Conservation (phyloP, 2,797 vertebrate genomes). For the Helarctos malayanus region DNA sequence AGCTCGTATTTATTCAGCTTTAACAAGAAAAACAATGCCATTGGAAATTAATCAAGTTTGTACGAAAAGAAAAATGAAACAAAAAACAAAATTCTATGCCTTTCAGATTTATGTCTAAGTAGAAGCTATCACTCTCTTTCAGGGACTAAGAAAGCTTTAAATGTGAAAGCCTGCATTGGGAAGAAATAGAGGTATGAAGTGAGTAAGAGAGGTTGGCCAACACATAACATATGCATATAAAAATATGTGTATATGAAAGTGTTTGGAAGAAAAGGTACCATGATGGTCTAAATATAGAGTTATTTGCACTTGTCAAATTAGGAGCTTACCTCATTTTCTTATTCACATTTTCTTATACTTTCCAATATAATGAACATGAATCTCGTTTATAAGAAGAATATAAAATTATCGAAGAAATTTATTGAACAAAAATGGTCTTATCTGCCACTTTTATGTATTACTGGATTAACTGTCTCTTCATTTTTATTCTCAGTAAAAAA, state of each 20-base stretch:
- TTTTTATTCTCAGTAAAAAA: background rate
- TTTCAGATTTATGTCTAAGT: background rate
- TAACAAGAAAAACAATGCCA: slow-evolving; percentile 35
- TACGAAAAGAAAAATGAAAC: background rate
- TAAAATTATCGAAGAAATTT: background rate
- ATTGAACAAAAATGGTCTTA: background rate
- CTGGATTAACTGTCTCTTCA: background rate
- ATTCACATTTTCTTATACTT: background rate
- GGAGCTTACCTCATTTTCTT: background rate
- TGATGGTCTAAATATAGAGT: background rate
- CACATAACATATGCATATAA: background rate
- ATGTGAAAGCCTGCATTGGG: background rate
- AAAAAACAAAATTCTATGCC: background rate
- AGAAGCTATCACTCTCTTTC: background rate
- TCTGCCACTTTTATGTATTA: background rate
- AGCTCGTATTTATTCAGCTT: slow-evolving; percentile 48
- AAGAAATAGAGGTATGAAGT: background rate
- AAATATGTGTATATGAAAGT: background rate
- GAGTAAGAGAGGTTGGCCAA: background rate
- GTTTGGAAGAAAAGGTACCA: background rate
- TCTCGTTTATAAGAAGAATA: slow-evolving; percentile 8
- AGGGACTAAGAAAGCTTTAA: background rate
- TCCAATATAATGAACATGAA: background rate
- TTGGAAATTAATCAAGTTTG: slow-evolving; percentile 31
- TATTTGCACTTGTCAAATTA: background rate